phyloP scores from a whole-genome alignment of 2,113 vertebrate genomes.

The Nannobrachium achirus region DNA sequence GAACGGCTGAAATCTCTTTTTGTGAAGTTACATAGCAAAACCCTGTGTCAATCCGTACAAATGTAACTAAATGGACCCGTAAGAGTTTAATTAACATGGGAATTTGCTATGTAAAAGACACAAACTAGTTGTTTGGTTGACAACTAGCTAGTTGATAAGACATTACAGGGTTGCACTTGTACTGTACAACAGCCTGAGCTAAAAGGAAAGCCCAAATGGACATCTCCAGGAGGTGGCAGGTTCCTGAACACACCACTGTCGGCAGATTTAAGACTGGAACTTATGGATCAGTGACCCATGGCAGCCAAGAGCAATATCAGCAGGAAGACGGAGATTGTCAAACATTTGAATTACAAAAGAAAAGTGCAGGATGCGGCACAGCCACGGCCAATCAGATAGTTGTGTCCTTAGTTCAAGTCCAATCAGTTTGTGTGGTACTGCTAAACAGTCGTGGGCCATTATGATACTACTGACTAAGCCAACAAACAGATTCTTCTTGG shows the following conservation, averaged over 20 bases:
- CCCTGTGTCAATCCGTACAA: too few species aligned
- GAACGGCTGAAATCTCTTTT: too few species aligned
- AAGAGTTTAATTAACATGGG: too few species aligned
- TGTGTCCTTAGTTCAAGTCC: constrained; percentile 7
- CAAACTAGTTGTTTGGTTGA: too few species aligned
- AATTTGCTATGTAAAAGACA: too few species aligned
- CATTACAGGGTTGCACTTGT: too few species aligned
- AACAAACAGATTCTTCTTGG: constrained; percentile 23
- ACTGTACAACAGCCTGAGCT: too few species aligned
- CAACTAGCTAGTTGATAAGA: too few species aligned
- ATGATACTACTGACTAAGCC: constrained; percentile 4
- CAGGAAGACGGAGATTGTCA: constrained; percentile 76
- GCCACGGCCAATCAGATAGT: constrained; percentile 11
- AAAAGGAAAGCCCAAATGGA: constrained; percentile 15
- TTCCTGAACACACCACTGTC: constrained; percentile 3
- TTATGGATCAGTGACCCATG: background rate
- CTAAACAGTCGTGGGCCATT: background rate
- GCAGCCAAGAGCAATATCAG: constrained; percentile 36
- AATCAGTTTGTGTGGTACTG: background rate
- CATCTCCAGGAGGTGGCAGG: background rate
- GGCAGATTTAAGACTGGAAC: background rate
- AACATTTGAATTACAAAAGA: too few species aligned
- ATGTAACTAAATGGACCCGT: too few species aligned
- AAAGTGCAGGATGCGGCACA: constrained; percentile 59
- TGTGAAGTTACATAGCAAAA: too few species aligned